Evolutionary conservation across 2,113 vertebrate species (phyloP).

Genomic region (Mustela nigripes): DNA sequence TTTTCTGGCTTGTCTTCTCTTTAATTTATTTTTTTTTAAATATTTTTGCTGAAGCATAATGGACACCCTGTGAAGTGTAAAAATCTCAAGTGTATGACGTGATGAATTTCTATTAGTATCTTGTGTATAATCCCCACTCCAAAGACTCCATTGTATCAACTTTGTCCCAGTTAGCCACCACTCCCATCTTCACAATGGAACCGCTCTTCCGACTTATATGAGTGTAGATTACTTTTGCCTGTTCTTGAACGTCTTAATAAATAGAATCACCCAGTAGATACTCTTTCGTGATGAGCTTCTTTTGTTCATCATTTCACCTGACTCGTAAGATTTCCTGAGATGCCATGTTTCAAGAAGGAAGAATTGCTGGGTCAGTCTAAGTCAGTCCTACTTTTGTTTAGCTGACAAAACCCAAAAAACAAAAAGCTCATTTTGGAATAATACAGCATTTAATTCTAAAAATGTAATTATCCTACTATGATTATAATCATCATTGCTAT

Average conservation of each 20-base stretch:
- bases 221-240: not conserved
- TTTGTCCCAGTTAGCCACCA: not conserved
- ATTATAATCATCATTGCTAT: conserved; percentile 64
- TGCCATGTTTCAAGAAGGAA: conserved; percentile 29
- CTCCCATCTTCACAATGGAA: not conserved
- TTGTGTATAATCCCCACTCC: not conserved
- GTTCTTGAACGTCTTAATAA: not conserved
- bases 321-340: conserved; percentile 34
- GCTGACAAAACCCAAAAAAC: not conserved
- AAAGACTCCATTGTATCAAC: not conserved
- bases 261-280: not conserved
- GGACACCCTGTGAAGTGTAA: not conserved
- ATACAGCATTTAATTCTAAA: conserved; percentile 59
- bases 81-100: not conserved
- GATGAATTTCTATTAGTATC: not conserved
- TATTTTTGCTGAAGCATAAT: not conserved
- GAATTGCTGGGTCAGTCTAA: conserved; percentile 56
- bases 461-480: conserved; percentile 61
- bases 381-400: conserved; percentile 50
- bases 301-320: not conserved
- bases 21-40: not conserved
- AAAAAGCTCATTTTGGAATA: not conserved
- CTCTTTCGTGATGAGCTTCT: not conserved
- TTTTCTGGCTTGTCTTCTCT: not conserved
- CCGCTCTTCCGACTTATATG: not conserved